A percentile compares a stretch with the other conserved stretches of the same genome.
phyloP scores from a whole-genome alignment of 2,797 vertebrate species.

The Alcedo atthis region DNA sequence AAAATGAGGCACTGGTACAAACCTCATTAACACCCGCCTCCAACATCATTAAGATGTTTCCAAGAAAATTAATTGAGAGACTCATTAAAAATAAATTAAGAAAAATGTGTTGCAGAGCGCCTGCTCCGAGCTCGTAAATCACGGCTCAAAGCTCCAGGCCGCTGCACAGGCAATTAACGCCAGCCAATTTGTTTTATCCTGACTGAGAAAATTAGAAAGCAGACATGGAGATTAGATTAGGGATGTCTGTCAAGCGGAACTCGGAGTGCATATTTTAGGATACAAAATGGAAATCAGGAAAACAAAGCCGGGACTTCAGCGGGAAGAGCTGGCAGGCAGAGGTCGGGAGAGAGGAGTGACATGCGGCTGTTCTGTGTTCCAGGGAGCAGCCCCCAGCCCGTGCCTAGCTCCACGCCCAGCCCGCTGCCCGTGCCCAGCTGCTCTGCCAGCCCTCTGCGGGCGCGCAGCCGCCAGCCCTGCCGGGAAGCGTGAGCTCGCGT shows the following conservation, averaged over 20 bases:
- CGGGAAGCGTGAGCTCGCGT: fast-evolving
- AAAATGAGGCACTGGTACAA: conserved; percentile 77
- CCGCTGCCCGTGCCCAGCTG: background rate
- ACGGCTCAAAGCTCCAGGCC: conserved; percentile 89
- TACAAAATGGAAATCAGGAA: conserved; percentile 80
- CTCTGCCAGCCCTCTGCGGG: background rate
- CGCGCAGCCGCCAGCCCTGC: background rate
- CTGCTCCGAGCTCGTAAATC: conserved; percentile 95
- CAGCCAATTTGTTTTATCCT: conserved; percentile 99
- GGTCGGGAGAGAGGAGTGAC: background rate
- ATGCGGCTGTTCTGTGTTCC: background rate
- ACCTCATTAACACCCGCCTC: conserved; percentile 89
- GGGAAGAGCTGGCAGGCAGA: conserved; percentile 46
- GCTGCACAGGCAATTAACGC: conserved; percentile 94
- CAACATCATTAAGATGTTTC: conserved; percentile 97
- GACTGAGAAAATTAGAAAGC: conserved; percentile 98
- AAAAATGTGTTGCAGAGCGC: conserved; percentile 96
- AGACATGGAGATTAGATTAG: conserved; percentile 98
- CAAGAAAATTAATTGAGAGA: conserved; percentile 98
- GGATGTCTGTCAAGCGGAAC: conserved; percentile 94
- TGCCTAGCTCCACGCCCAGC: background rate
- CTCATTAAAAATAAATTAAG: conserved; percentile 99
- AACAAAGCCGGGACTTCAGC: conserved; percentile 73
- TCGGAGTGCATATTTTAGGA: conserved; percentile 94
- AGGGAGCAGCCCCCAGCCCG: background rate